phyloP scores from a whole-genome alignment of 2,797 vertebrate genomes.

The Microchirus variegatus region DNA sequence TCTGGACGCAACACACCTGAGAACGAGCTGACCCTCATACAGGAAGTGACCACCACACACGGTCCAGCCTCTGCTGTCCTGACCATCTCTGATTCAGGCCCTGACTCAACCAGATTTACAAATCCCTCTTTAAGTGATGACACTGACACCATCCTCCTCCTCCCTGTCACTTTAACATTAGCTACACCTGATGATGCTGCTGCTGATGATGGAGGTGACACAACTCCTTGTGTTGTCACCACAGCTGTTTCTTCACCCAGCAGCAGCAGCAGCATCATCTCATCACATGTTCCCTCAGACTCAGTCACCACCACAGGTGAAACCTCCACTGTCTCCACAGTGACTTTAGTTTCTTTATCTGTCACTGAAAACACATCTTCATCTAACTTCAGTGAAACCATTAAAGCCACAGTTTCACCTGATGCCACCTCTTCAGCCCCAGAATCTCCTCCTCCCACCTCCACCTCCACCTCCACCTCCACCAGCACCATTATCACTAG shows the following conservation, averaged over 20 bases:
- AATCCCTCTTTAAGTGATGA: constrained; percentile 51
- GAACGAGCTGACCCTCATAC: constrained; percentile 74
- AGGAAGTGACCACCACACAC: constrained; percentile 60
- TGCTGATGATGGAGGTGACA: constrained; percentile 29
- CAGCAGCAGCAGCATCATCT: constrained; percentile 45
- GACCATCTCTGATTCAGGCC: constrained; percentile 57
- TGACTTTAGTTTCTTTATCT: constrained; percentile 27
- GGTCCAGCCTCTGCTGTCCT: constrained; percentile 35
- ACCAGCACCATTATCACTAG: too few relatives aligned
- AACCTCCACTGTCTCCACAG: constrained; percentile 23
- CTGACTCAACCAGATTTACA: constrained; percentile 40
- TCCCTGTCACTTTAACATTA: constrained; percentile 44
- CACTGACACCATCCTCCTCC: too few relatives aligned
- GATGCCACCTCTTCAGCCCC: constrained; percentile 26
- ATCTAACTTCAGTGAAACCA: constrained; percentile 17
- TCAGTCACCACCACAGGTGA: constrained; percentile 8
- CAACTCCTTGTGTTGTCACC: constrained; percentile 25
- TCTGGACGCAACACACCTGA: constrained; percentile 77
- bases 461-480: constrained; percentile 5
- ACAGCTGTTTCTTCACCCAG: constrained; percentile 29
- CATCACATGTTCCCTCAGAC: constrained; percentile 29
- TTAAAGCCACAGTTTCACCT: constrained; percentile 25
- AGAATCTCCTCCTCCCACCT: constrained; percentile 22
- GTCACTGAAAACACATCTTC: constrained; percentile 30
- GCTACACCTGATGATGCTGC: constrained; percentile 28